Evolutionary conservation across 1,140 invertebrate genomes (phyloP), one percentile per base, ranked within the genome.

Genomic region (Oscheius sp.): DNA sequence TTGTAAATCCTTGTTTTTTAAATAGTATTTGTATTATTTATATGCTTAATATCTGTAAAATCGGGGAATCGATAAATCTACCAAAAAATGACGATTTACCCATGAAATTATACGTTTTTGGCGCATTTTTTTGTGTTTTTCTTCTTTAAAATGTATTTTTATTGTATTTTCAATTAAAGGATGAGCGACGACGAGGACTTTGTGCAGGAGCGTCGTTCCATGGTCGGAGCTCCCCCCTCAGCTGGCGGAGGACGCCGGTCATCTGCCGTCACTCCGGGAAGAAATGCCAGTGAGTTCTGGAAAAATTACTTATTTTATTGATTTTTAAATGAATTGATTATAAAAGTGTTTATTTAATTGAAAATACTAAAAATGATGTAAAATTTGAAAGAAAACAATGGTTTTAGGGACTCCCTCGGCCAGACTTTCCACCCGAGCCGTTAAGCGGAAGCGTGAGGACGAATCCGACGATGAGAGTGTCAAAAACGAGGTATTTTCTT

Each of bases 181-280:
- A 36, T 63, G 32, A 63, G 32, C 32, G 36, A 63, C 61, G 61
- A 63, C 10, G 36, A 63, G 61, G 69, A 71, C 7, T 59, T 28
- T 2, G 42, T 38, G 3, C 32, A 18, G 26, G 68, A 76, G 15
- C 59, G 73, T 26, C 58, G 61, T 35, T 75, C 73, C 15, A 64
- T 70, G 55, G 68, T 75, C 31, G 73, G 73, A 32, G 63, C 35
- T 15, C 73, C 73, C 18, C 68, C 73, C 28, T 32, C 61, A 32
- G 32, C 32, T n/a, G 35, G 26, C 18, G 61, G 61, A 4, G 42
- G 15, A 15, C 31, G 49, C 7, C 49, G 49, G 4, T 7, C 49
- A 7, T 55, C 61, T 35, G 32, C 31, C 7, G 31, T 32, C 29
- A 63, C 32, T 15, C 61, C 61, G 26, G 20, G 35, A 63, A 18